Conservation (phyloP, 2,888 invertebrate species). For the Erebia ligea region DNA sequence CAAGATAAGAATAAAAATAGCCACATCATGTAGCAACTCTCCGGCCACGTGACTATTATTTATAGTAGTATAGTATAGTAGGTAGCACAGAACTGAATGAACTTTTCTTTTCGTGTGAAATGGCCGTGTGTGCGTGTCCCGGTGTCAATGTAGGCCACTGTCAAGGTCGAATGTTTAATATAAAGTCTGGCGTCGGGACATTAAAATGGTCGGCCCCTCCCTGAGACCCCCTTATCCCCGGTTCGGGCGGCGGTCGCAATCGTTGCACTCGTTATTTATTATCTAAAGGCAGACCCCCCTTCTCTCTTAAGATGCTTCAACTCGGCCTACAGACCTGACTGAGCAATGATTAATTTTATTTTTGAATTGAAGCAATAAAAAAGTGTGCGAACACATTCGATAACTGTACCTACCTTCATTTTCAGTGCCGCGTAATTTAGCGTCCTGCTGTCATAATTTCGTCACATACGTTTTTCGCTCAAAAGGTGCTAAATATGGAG, state of each 20-base stretch:
- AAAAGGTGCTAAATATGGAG: not conserved
- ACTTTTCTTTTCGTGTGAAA: slow-evolving; percentile 78
- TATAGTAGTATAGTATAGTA: slow-evolving; percentile 54
- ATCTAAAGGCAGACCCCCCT: slow-evolving; percentile 70
- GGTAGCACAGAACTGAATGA: slow-evolving; percentile 73
- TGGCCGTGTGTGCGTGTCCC: slow-evolving; percentile 79
- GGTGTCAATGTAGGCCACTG: slow-evolving; percentile 82
- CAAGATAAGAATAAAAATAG: slow-evolving; percentile 42
- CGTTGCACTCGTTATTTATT: slow-evolving; percentile 83
- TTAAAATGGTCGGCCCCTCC: slow-evolving; percentile 82
- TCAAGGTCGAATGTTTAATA: slow-evolving; percentile 84
- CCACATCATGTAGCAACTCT: slow-evolving; percentile 44
- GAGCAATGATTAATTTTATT: slow-evolving; percentile 21
- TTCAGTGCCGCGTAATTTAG: not conserved
- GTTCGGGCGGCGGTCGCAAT: slow-evolving; percentile 74
- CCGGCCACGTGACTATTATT: slow-evolving; percentile 73
- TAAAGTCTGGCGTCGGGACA: slow-evolving; percentile 83
- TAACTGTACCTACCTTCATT: not conserved
- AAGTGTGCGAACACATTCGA: not conserved
- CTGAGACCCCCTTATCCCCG: slow-evolving; percentile 71
- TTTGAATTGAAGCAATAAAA: not conserved
- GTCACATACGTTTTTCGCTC: not conserved
- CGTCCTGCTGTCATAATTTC: not conserved
- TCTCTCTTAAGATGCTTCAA: slow-evolving; percentile 42
- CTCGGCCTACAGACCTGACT: slow-evolving; percentile 37